Base-by-base conservation (phyloP, 2,113 vertebrate genomes). In the Eonycteris spelaea region DNA sequence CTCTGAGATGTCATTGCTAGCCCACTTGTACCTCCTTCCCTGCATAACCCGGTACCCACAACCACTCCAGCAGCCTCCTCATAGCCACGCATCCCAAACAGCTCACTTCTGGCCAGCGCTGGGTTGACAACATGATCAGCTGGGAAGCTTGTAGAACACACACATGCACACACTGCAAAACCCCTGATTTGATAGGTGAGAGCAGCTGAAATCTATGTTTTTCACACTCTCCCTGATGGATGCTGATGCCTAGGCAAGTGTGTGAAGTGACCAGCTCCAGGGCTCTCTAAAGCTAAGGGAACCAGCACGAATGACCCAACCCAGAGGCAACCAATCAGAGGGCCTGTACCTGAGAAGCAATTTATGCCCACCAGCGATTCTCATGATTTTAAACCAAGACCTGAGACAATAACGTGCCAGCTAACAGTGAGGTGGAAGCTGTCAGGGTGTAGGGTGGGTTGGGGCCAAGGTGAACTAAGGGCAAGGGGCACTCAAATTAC, bases 1-100 rank as follows among this genome's bases (percentile, higher is more conserved):
- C 51, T 30, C 18, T 33, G 38, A 67, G 24, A 3, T 6, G 3
- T 19, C 15, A 7, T n/a, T 40, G 48, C 59, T 77, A 51, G 26
- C 21, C 38, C 45, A 40, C 2, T 18, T 2, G 6, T 1, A 22
- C 1, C 6, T 16, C 6, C 6, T 12, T 12, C 33, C 59, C 24
- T 11, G n/a, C 9, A 16, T 13, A n/a, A 89, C 7, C 28, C 14
- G 51, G 59, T 0, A 77, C 26, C 80, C 55, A 40, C 26, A 16
- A 43, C 15, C 19, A 53, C 19, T 45, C 68, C 71, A 40, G 85
- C 26, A 73, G 33, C 43, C 68, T 83, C 35, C 61, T 28, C 61
- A 22, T 12, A 40, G 57, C 30, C 51, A 70, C 74, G 73, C 10
- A 55, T 51, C 28, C n/a, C 79, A 11, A 67, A 65, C 6, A 55